Conservation (phyloP, 2,888 invertebrate species). For the Monoplex corrugatus region DNA sequence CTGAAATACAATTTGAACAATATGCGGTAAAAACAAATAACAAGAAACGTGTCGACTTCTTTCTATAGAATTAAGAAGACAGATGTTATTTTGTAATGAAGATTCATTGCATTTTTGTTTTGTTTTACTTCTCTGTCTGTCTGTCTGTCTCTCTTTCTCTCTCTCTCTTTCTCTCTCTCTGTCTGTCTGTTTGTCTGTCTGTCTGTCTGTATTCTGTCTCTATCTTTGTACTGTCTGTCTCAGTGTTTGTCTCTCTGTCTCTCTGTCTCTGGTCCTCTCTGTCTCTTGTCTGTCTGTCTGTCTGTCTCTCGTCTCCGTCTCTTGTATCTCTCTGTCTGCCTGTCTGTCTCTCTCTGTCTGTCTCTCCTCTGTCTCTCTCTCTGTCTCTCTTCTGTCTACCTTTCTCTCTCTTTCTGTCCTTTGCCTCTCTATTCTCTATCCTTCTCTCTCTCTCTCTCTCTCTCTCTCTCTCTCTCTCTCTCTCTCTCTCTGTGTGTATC, state of each 20-base stretch:
- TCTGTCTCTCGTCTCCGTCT: background rate
- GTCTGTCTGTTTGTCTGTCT: background rate
- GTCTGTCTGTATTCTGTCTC: background rate
- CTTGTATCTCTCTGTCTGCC: background rate
- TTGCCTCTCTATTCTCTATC: background rate
- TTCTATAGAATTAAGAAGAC: no score
- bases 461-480: background rate
- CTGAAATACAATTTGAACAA: no score
- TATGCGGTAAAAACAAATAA: no score
- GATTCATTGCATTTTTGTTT: no score
- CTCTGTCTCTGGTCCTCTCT: background rate
- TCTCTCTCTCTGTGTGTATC: background rate
- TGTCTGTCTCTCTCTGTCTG: background rate
- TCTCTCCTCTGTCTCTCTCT: background rate
- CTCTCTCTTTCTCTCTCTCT: background rate
- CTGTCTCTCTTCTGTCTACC: no score
- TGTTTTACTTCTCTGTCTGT: background rate
- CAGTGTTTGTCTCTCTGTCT: no score
- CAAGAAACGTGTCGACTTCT: no score
- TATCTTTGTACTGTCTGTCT: background rate
- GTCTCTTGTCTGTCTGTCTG: no score
- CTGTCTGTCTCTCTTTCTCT: background rate
- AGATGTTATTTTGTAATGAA: no score
- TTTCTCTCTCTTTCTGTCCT: background rate
- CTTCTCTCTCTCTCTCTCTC: conserved; percentile 7